Conservation (phyloP, 53 echinoderm and acorn worm genomes). For the Luidia sarsii region DNA sequence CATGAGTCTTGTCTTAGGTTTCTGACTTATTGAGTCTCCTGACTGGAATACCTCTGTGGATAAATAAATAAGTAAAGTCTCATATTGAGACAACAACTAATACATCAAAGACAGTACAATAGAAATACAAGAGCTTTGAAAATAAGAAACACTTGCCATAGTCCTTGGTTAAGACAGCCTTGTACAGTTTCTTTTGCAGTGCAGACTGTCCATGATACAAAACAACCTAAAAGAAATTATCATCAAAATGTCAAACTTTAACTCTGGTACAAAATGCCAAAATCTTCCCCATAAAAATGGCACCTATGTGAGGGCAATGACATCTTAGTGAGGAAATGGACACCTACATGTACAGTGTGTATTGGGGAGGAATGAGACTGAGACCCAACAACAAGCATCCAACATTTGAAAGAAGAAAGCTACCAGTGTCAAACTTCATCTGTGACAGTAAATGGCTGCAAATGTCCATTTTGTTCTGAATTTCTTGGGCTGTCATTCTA, state of each 20-base stretch:
- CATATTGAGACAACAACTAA: neutral
- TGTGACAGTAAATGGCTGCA: no score
- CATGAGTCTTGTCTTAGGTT: slow-evolving; percentile 76
- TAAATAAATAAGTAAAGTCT: neutral
- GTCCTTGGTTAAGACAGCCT: slow-evolving; percentile 91
- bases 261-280: neutral
- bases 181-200: slow-evolving; percentile 93
- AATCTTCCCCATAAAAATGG: no score
- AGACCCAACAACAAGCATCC: no score
- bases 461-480: no score
- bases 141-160: slow-evolving; percentile 33
- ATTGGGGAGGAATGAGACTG: no score
- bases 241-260: neutral
- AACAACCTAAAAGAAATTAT: slow-evolving; percentile 21
- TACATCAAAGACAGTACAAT: neutral
- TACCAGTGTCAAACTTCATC: no score
- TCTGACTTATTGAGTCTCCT: slow-evolving; percentile 19
- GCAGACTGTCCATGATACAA: slow-evolving; percentile 87
- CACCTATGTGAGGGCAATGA: no score
- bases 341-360: no score
- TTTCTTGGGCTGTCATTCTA: no score
- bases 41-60: slow-evolving; percentile 70
- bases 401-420: no score
- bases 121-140: neutral
- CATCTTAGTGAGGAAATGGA: no score